These are phyloP conservation scores for Myotis davidii DNA, from an alignment of 2,113 vertebrate species.

Conservation along the genomic window DNA sequence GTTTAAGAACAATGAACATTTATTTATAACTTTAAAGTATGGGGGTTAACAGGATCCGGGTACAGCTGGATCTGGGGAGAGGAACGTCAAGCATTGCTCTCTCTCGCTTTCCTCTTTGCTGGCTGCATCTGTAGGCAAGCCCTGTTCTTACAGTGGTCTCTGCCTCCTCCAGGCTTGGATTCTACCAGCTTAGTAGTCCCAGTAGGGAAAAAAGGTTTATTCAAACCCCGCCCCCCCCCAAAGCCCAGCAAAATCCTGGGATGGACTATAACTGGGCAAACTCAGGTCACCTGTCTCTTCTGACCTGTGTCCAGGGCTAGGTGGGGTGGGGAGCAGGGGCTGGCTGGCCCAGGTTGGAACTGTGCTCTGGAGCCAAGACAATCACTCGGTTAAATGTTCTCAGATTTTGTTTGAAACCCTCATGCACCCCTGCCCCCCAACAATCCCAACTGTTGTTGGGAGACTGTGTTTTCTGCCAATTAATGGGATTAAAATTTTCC, in stretches of 20 bases:
- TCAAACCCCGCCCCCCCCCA: too few species aligned
- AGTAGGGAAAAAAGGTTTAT: not conserved
- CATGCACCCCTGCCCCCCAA: not conserved
- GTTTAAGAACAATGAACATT: constrained; percentile 40
- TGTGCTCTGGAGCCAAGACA: not conserved
- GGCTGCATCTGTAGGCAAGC: not conserved
- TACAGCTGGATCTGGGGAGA: not conserved
- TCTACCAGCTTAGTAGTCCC: not conserved
- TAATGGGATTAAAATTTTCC: not conserved
- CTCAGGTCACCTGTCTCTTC: not conserved
- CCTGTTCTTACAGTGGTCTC: not conserved
- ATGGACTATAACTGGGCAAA: not conserved
- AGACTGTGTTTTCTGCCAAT: not conserved
- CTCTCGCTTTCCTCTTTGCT: not conserved
- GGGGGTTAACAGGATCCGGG: not conserved
- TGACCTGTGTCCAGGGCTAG: not conserved
- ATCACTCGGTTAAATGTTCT: not conserved
- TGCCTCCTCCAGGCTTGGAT: not conserved
- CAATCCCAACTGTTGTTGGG: too few species aligned
- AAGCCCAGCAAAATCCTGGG: not conserved
- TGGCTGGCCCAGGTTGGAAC: not conserved
- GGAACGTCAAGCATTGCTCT: not conserved
- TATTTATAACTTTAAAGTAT: constrained; percentile 15
- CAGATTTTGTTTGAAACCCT: not conserved
- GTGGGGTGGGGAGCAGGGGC: too few species aligned